Conservation (phyloP, 1,140 invertebrate species). For the Nixonia krombeini region DNA sequence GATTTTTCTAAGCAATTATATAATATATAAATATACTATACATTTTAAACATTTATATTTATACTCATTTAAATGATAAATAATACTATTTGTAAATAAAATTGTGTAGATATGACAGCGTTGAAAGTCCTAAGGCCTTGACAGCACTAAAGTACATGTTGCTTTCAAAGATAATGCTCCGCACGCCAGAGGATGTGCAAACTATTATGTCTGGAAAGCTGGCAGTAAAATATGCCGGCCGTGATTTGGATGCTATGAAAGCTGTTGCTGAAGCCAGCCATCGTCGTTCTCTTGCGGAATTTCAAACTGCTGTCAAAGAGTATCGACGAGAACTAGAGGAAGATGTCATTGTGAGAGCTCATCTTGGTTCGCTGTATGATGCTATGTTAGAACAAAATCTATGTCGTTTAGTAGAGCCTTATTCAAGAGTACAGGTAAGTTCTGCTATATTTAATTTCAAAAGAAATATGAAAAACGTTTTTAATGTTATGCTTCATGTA, state of each 20-base stretch:
- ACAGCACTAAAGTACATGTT: constrained; percentile 99
- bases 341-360: constrained; percentile 96
- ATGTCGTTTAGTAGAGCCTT: constrained; percentile 98
- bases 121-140: constrained; percentile 92
- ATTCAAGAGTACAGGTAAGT: constrained; percentile 93
- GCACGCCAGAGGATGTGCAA: constrained; percentile 95
- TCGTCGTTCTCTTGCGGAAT: constrained; percentile 96
- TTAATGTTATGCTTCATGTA: too few species aligned
- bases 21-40: too few species aligned
- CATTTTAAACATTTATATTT: too few species aligned
- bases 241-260: constrained; percentile 98
- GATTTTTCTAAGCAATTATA: too few species aligned
- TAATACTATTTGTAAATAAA: too few species aligned
- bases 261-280: constrained; percentile 96
- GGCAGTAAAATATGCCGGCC: constrained; percentile 95
- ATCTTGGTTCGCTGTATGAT: constrained; percentile 97
- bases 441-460: background rate
- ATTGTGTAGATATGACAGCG: constrained; percentile 94
- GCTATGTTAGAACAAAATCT: constrained; percentile 99
- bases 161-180: constrained; percentile 98
- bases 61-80: too few species aligned
- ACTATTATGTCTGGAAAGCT: constrained; percentile 97
- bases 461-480: constrained; percentile 7
- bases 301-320: constrained; percentile 88
- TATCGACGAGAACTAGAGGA: constrained; percentile 94